Conservation (phyloP, 2,888 invertebrate species). For the Mythimna vitellina region DNA sequence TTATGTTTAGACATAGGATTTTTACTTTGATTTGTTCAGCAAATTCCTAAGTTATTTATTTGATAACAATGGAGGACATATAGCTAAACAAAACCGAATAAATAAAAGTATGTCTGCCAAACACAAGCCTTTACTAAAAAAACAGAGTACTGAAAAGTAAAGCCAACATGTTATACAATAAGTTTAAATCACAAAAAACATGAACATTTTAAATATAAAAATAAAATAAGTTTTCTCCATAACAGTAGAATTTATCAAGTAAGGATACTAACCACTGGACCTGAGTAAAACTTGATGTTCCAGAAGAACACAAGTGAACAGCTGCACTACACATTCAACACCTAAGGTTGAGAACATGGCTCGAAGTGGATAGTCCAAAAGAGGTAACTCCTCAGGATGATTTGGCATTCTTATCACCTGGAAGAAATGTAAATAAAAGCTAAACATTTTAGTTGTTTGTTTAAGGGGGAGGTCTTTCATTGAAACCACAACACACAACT, state of each 20-base stretch:
- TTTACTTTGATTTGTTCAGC: too few relatives aligned
- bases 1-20: neutral
- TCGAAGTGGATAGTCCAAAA: constrained; percentile 97
- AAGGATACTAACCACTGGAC: constrained; percentile 93
- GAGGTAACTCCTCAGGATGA: constrained; percentile 95
- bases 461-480: neutral
- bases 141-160: too few relatives aligned
- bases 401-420: constrained; percentile 94
- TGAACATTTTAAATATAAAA: neutral
- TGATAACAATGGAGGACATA: too few relatives aligned
- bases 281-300: constrained; percentile 99
- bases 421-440: constrained; percentile 57
- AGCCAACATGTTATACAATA: too few relatives aligned
- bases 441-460: neutral
- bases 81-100: too few relatives aligned
- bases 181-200: too few relatives aligned
- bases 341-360: constrained; percentile 97
- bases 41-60: too few relatives aligned
- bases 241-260: neutral
- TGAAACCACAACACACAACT: neutral
- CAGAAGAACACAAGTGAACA: constrained; percentile 98
- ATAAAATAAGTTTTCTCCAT: neutral
- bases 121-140: too few relatives aligned
- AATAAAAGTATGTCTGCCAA: too few relatives aligned
- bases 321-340: constrained; percentile 97